Conservation (phyloP, 2,888 invertebrate species). For the Ormyrus rosae region DNA sequence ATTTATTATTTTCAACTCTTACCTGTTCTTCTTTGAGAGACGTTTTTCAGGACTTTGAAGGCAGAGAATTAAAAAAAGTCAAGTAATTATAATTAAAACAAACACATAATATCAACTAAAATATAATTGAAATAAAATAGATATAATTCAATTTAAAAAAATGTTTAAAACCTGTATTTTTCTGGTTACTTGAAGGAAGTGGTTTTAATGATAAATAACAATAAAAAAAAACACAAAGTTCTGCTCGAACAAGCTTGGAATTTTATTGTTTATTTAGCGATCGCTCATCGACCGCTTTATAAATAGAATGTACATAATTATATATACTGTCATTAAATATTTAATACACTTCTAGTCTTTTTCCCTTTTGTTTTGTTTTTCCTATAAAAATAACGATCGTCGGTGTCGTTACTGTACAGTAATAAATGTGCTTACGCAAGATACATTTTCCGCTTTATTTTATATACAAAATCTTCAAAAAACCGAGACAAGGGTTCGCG, state of each 20-base stretch:
- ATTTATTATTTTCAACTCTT: conserved; percentile 3
- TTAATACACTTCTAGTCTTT: conserved; percentile 54
- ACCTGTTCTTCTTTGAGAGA: not conserved
- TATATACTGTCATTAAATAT: conserved; percentile 55
- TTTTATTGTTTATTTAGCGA: conserved; percentile 56
- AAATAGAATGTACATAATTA: conserved; percentile 57
- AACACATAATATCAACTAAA: no score
- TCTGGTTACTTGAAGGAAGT: no score
- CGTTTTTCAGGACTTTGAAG: no score
- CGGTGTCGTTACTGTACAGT: conserved; percentile 56
- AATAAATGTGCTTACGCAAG: conserved; percentile 53
- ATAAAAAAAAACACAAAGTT: not conserved
- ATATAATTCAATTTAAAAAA: no score
- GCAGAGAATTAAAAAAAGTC: not conserved
- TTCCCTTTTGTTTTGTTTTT: conserved; percentile 48
- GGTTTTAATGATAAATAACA: no score
- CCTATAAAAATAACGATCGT: conserved; percentile 57
- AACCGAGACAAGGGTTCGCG: conserved; percentile 29
- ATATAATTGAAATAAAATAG: no score
- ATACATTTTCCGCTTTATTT: conserved; percentile 24
- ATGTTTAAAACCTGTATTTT: no score
- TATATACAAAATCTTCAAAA: conserved; percentile 51
- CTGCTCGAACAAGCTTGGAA: conserved; percentile 55
- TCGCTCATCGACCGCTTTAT: conserved; percentile 46
- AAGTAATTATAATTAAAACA: no score